Conservation (phyloP, 2,888 invertebrate species). For the Drosophila putrida region DNA sequence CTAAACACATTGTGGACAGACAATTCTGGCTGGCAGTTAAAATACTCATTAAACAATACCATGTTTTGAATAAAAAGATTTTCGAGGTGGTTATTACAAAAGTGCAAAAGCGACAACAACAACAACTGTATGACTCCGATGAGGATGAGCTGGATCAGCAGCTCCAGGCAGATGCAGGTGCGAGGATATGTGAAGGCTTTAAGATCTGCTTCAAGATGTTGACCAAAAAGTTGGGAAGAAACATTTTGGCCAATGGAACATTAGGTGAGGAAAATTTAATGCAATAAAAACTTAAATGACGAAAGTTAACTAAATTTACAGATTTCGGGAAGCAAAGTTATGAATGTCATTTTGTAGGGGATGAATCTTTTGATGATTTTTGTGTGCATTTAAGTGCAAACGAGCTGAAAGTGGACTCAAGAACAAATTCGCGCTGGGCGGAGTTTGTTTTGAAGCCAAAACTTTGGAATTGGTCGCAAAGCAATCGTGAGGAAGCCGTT, state of each 20-base stretch:
- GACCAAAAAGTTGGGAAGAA: constrained; percentile 67
- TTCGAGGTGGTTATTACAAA: constrained; percentile 85
- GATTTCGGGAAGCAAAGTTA: constrained; percentile 73
- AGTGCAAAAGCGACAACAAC: constrained; percentile 67
- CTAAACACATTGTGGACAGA: constrained; percentile 37
- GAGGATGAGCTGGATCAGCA: constrained; percentile 41
- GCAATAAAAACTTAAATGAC: neutral
- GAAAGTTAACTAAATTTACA: constrained; percentile 24
- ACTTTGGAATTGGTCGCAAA: constrained; percentile 82
- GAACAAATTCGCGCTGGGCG: constrained; percentile 68
- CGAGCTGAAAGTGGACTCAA: constrained; percentile 34
- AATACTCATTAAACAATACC: constrained; percentile 89
- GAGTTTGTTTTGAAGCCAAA: constrained; percentile 86
- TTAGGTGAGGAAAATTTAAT: constrained; percentile 62
- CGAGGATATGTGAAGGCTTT: constrained; percentile 59
- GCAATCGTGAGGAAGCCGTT: constrained; percentile 9
- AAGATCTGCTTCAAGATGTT: constrained; percentile 72
- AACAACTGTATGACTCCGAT: constrained; percentile 24
- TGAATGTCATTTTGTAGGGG: constrained; percentile 66
- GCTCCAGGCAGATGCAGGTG: constrained; percentile 10
- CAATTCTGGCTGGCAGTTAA: constrained; percentile 89
- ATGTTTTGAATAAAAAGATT: constrained; percentile 90
- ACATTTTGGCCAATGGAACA: constrained; percentile 65
- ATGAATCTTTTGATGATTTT: constrained; percentile 65
- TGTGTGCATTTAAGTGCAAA: constrained; percentile 47